phyloP scores from a whole-genome alignment of 1,140 invertebrate species.

The Camponotus vicinus region DNA sequence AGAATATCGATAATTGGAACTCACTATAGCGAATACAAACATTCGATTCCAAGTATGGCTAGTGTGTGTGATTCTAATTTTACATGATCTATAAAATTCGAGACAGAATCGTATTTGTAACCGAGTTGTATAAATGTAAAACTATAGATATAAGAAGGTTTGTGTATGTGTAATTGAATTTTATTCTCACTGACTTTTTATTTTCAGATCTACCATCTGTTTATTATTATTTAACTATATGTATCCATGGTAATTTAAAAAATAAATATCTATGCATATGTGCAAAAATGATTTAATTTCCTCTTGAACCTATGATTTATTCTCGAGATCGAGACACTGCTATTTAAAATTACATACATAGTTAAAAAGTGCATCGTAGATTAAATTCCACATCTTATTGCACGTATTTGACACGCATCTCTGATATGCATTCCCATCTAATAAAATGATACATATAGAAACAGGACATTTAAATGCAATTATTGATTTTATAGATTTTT shows the following conservation, averaged over 20 bases:
- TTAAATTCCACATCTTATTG: conserved; percentile 39
- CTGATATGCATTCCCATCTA: neutral
- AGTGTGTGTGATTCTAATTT: neutral
- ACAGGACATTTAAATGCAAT: conserved; percentile 24
- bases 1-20: conserved; percentile 14
- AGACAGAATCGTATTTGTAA: neutral
- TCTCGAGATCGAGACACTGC: conserved; percentile 6
- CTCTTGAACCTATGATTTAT: neutral
- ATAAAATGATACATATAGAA: conserved; percentile 35
- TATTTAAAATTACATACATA: conserved; percentile 7
- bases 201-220: conserved; percentile 11
- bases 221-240: conserved; percentile 28
- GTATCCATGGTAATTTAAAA: conserved; percentile 11
- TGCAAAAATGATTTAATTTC: conserved; percentile 12
- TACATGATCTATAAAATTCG: too few relatives aligned
- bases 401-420: neutral
- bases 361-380: conserved; percentile 26
- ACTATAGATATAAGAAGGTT: neutral
- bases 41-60: neutral
- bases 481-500: neutral
- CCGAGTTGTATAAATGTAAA: neutral
- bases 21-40: neutral
- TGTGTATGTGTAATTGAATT: neutral
- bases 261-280: neutral
- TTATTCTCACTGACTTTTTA: neutral